Conservation (phyloP, 2,888 invertebrate genomes). For the Mongoloraphidia duomilia region DNA sequence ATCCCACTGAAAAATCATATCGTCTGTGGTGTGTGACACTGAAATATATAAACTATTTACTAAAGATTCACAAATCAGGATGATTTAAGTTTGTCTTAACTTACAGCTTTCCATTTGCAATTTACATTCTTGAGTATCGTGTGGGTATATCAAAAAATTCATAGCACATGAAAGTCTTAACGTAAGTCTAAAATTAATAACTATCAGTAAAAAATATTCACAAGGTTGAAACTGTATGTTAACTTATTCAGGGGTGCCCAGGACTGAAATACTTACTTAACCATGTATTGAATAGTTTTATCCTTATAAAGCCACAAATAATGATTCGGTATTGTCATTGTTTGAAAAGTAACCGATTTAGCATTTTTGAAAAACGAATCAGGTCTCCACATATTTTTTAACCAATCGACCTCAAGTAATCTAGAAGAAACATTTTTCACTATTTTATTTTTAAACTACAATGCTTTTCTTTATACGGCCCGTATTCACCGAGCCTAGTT, state of each 20-base stretch:
- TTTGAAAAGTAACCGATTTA: slow-evolving; percentile 84
- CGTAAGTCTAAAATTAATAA: slow-evolving; percentile 39
- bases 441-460: not conserved
- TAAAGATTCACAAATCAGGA: slow-evolving; percentile 8
- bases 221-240: not conserved
- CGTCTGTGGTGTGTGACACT: slow-evolving; percentile 91
- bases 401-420: slow-evolving; percentile 75
- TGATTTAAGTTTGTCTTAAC: slow-evolving; percentile 27
- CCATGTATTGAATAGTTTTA: slow-evolving; percentile 73
- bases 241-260: not conserved
- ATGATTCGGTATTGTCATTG: slow-evolving; percentile 90
- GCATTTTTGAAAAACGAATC: slow-evolving; percentile 92
- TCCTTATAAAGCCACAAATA: slow-evolving; percentile 84
- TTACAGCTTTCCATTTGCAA: slow-evolving; percentile 89
- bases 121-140: slow-evolving; percentile 88
- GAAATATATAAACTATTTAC: slow-evolving; percentile 19
- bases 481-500: too few species aligned
- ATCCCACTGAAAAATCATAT: slow-evolving; percentile 89
- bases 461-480: not conserved
- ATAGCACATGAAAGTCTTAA: slow-evolving; percentile 81
- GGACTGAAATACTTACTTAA: slow-evolving; percentile 44
- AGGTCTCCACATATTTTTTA: slow-evolving; percentile 86
- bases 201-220: not conserved
- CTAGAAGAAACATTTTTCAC: slow-evolving; percentile 27
- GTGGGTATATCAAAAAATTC: slow-evolving; percentile 89